These are phyloP conservation scores for Rhincodon typus DNA, from an alignment of 2,797 vertebrate genomes.

Conservation along the genomic window DNA sequence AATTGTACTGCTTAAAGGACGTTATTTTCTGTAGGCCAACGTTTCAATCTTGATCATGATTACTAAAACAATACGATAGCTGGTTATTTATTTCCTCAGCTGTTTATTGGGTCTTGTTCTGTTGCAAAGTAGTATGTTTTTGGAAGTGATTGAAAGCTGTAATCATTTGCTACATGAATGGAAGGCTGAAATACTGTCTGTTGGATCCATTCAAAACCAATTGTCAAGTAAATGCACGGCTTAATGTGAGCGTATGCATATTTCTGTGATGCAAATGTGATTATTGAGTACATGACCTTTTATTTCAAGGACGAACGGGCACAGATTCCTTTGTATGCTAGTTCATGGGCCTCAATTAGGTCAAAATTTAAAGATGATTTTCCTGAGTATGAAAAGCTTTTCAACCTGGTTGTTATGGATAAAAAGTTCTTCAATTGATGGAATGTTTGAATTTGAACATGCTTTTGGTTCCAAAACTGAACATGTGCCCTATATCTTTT, in stretches of 20 bases:
- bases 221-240: not conserved
- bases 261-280: not conserved
- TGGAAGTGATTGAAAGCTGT: not conserved
- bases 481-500: not conserved
- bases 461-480: not conserved
- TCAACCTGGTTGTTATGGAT: not conserved
- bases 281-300: not conserved
- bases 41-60: not conserved
- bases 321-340: not conserved
- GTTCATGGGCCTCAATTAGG: not conserved
- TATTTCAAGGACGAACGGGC: not conserved
- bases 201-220: not conserved
- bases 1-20: not conserved
- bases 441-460: not conserved
- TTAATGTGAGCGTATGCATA: not conserved
- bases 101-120: not conserved
- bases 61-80: not conserved
- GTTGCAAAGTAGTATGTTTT: not conserved
- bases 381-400: not conserved
- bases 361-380: not conserved
- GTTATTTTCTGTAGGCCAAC: not conserved
- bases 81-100: not conserved
- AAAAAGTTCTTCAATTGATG: not conserved
- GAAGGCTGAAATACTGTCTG: not conserved
- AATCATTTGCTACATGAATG: not conserved